Conservation (phyloP, 2,797 vertebrate genomes). For the Gadopsis marmoratus region DNA sequence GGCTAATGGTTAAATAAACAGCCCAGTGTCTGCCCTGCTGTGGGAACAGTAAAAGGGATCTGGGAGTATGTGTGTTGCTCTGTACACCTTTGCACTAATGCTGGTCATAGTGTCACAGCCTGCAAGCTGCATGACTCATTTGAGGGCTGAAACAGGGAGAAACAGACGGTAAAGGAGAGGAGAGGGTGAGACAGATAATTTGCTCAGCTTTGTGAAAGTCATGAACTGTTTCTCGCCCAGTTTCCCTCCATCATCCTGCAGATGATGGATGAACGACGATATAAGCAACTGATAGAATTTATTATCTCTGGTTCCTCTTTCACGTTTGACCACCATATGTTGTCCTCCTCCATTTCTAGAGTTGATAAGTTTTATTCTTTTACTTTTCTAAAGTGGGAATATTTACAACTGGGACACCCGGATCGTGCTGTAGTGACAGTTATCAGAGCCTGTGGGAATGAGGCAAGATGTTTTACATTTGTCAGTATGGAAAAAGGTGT, state of each 20-base stretch:
- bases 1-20: conserved; percentile 80
- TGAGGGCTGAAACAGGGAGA: conserved; percentile 51
- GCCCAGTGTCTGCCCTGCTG: conserved; percentile 67
- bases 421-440: neutral
- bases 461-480: neutral
- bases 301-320: conserved; percentile 18
- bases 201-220: conserved; percentile 50
- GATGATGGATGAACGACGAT: neutral
- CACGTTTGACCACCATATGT: neutral
- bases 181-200: conserved; percentile 52
- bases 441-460: neutral
- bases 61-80: conserved; percentile 47
- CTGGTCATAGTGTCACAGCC: conserved; percentile 58
- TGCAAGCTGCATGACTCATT: conserved; percentile 58
- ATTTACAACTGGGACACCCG: neutral
- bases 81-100: conserved; percentile 56
- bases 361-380: conserved; percentile 1
- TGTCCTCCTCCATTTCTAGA: neutral
- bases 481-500: conserved; percentile 10
- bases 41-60: conserved; percentile 68
- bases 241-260: conserved; percentile 22
- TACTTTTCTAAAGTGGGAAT: neutral
- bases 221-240: conserved; percentile 58
- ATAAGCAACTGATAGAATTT: conserved; percentile 15
- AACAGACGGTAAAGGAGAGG: conserved; percentile 35